Conservation (phyloP, 2,888 invertebrate species). For the Gastracanthus pulcherrimus region DNA sequence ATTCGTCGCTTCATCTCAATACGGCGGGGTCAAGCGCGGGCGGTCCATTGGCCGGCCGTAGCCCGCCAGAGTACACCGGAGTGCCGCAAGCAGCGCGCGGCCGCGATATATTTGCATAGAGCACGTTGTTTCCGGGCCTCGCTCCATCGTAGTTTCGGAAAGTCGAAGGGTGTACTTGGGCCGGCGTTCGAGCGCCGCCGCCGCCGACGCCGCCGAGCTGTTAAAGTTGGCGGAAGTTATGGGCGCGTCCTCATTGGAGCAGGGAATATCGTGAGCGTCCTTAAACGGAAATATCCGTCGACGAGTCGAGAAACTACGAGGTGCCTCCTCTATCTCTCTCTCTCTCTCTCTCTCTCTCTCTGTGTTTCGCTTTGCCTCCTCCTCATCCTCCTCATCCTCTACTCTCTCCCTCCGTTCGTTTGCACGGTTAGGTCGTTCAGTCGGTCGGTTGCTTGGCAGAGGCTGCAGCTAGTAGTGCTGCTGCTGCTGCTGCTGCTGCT, state of each 20-base stretch:
- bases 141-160: constrained; percentile 55
- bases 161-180: constrained; percentile 60
- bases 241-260: constrained; percentile 58
- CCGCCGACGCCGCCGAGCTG: constrained; percentile 41
- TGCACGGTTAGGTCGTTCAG: constrained; percentile 41
- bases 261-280: constrained; percentile 58
- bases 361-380: constrained; percentile 36
- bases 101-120: constrained; percentile 58
- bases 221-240: constrained; percentile 63
- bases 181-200: background rate
- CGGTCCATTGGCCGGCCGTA: background rate
- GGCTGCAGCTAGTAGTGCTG: constrained; percentile 15
- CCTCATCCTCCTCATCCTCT: background rate
- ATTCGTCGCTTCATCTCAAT: constrained; percentile 36
- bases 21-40: constrained; percentile 32
- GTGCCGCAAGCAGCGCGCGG: background rate
- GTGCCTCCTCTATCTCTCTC: constrained; percentile 23
- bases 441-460: constrained; percentile 7
- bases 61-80: background rate
- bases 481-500: constrained; percentile 52
- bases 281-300: constrained; percentile 63
- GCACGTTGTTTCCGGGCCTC: constrained; percentile 56
- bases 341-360: constrained; percentile 24
- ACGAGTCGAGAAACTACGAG: constrained; percentile 59
- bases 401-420: constrained; percentile 39